Percentiles rank a stretch among this genome's conserved stretches.
These are phyloP conservation scores for Ophion slaviceki DNA, from an alignment of 2,888 invertebrate genomes.

Conservation along the genomic window DNA sequence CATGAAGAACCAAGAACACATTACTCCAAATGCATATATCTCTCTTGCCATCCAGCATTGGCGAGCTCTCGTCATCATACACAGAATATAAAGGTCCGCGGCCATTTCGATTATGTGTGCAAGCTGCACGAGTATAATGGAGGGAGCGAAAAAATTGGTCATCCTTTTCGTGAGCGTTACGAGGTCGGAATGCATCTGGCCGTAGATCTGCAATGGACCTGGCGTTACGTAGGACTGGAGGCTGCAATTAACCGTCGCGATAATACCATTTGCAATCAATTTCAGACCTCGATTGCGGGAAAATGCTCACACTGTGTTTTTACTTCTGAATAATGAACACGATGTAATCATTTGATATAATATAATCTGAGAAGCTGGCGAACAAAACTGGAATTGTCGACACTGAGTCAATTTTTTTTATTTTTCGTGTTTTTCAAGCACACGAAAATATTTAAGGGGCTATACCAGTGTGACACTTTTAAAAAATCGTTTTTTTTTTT, in stretches of 20 bases:
- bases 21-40: neutral
- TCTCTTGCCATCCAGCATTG: neutral
- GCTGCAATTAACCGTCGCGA: slow-evolving; percentile 39
- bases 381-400: too few species aligned
- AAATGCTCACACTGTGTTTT: too few species aligned
- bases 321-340: too few species aligned
- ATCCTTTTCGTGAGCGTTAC: slow-evolving; percentile 47
- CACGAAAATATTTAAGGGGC: too few species aligned
- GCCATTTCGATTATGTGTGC: slow-evolving; percentile 50
- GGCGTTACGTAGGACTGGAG: slow-evolving; percentile 16
- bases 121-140: slow-evolving; percentile 48
- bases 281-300: too few species aligned
- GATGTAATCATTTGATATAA: too few species aligned
- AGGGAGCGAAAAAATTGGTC: slow-evolving; percentile 52
- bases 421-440: too few species aligned
- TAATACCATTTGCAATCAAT: neutral
- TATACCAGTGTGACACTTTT: too few species aligned
- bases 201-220: slow-evolving; percentile 45
- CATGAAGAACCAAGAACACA: slow-evolving; percentile 48
- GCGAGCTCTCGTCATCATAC: slow-evolving; percentile 23
- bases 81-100: slow-evolving; percentile 57
- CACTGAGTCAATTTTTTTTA: too few species aligned
- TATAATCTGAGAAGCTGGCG: too few species aligned
- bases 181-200: slow-evolving; percentile 61
- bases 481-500: too few species aligned